These are phyloP conservation scores for Hypothenemus hampei DNA, from an alignment of 1,140 invertebrate species.

Conservation along the genomic window DNA sequence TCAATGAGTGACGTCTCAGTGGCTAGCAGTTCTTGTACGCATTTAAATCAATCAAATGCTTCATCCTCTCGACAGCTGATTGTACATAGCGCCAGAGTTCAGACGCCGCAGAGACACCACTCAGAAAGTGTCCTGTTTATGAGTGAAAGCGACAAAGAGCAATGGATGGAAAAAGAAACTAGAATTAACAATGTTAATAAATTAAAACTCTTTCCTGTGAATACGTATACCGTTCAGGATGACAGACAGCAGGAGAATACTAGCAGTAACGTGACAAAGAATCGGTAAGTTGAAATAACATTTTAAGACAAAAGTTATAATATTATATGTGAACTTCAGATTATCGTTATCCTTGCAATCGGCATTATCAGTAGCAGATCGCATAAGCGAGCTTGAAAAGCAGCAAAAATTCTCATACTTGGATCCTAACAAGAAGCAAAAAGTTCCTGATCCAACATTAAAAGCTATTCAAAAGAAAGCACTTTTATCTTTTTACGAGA, in stretches of 20 bases:
- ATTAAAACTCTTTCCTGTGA: constrained; percentile 54
- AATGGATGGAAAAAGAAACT: constrained; percentile 41
- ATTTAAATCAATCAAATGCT: constrained; percentile 30
- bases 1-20: constrained; percentile 73
- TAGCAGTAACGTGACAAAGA: constrained; percentile 1
- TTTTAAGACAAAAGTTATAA: too few species aligned
- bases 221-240: constrained; percentile 54
- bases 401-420: constrained; percentile 64
- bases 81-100: constrained; percentile 72
- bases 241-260: constrained; percentile 21
- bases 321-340: too few species aligned
- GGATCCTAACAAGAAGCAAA: constrained; percentile 71
- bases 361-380: constrained; percentile 64
- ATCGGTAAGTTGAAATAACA: too few species aligned
- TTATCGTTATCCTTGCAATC: constrained; percentile 41
- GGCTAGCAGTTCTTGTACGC: constrained; percentile 49
- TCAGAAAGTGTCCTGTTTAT: constrained; percentile 75
- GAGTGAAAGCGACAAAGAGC: constrained; percentile 39
- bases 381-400: constrained; percentile 68
- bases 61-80: constrained; percentile 57
- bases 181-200: constrained; percentile 47
- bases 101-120: constrained; percentile 73
- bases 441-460: constrained; percentile 68
- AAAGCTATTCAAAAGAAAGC: constrained; percentile 87
- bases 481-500: constrained; percentile 76